Conservation (phyloP, 30 jellyfish, hydroid and myxozoan species). For the Calvadosia cruxmelitensis region DNA sequence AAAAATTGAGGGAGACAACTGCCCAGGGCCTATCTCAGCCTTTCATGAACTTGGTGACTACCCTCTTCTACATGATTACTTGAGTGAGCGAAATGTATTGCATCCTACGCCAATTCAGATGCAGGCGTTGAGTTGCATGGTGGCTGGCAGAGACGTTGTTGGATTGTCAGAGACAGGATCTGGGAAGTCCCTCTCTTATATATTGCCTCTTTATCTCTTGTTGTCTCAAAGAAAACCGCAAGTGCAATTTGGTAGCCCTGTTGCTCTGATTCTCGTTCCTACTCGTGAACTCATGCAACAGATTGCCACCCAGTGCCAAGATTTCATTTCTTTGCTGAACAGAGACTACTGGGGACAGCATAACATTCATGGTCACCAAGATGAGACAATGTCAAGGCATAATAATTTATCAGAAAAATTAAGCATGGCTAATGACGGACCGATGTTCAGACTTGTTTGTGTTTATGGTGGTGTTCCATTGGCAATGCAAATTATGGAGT, state of each 20-base stretch:
- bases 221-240: conserved; percentile 10
- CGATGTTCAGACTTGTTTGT: conserved; percentile 10
- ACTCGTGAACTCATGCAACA: conserved; percentile 89
- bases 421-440: neutral
- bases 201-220: conserved; percentile 43
- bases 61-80: conserved; percentile 5
- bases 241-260: conserved; percentile 7
- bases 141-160: conserved; percentile 51
- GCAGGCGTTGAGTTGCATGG: conserved; percentile 68
- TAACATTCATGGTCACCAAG: no score
- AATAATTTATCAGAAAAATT: no score
- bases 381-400: no score
- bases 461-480: conserved; percentile 80
- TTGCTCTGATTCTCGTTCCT: conserved; percentile 59
- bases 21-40: conserved; percentile 39
- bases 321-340: neutral
- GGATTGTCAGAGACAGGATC: conserved; percentile 81
- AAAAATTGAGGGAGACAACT: conserved; percentile 53
- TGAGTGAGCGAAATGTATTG: conserved; percentile 4
- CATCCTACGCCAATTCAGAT: conserved; percentile 79
- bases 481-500: conserved; percentile 13
- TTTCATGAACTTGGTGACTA: conserved; percentile 41
- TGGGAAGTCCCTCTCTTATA: conserved; percentile 74
- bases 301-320: conserved; percentile 7
- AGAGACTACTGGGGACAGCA: no score